Evolutionary conservation across 2,113 vertebrate species (phyloP), one percentile per base, ranked within the genome.

Genomic region (Leucoraja erinaceus): DNA sequence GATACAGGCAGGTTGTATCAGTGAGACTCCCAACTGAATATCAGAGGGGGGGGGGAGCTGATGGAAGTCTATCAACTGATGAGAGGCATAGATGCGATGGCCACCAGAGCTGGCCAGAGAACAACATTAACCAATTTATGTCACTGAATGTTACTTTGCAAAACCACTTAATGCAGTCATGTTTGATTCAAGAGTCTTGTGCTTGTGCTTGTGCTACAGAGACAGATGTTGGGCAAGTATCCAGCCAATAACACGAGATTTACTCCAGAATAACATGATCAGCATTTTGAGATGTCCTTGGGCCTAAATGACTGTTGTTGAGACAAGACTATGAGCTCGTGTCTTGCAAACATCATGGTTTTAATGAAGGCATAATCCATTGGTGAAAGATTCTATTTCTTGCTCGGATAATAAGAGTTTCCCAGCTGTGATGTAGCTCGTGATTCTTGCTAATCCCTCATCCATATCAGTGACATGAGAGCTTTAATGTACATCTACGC

Each of bases 391-490:
- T 33, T 77, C 75, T 31, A 77, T 2, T 84, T 10, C 81, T 9
- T n/a, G 25, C 54, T 4, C 61, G 78, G 20, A 20, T 47, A 47
- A 79, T 47, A 78, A 56, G 7, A 25, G 47, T 28, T 83, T 47
- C 38, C 47, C 10, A 22, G 38, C 79, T 78, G 6, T 61, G 54
- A 66, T 61, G 63, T 63, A 88, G 28, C 12, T 31, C 28, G 14
- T 88, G 14, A 88, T 88, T 88, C 59, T 63, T 88, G 59, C 63
- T 72, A 72, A 91, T 91, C 70, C 25, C 38, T 11, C 31, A 72
- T 74, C 33, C 38, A 74, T 28, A 38, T 72, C 33, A 72, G 70
- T 72, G 70, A 72, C 22, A 54, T 91, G 33, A 72, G 72, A 47
- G 18, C 38, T 91, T 72, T 72, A 12, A 74, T 47, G 54, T 31